Base-by-base conservation (phyloP, 2,797 vertebrate genomes). In the Melanogrammus aeglefinus region DNA sequence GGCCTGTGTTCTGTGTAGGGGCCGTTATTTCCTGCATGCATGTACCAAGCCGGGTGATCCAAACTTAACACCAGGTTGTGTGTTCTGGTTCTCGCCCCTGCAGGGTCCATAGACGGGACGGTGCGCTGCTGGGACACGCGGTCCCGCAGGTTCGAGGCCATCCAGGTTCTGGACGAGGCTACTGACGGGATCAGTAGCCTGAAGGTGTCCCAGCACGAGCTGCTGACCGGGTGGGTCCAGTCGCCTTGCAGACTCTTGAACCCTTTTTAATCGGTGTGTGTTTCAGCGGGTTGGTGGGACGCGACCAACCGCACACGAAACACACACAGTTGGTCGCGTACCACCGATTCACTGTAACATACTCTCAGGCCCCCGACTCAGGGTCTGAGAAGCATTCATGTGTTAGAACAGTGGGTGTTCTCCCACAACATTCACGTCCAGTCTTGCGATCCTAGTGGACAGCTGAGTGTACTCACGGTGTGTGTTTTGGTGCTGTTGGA, bases 111-210 rank as follows among this genome's bases (percentile, higher is more conserved):
- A 0, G 97, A 99, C 73, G 96, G 96, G 63, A 94, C 95, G 0
- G 88, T 98, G n/a, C 93, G 97, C 0, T 98, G 97, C 89, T 99
- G 97, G 97, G 97, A 98, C 86, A 95, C 95, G 27, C 94, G 96
- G 24, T 97, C 97, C 1, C 94, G 96, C 63, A 93, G 86, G 83
- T 93, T 92, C 0, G 95, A 97, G 76, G 94, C 97, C 0, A 91
- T 98, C 69, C 97, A 98, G 90, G 88, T 94, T 6, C 82, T 99
- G 70, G 95, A 97, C 0, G 97, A 98, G 78, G 95, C 97, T 72
- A 93, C 88, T 14, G 97, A 99, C 5, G 87, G 97, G 0, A n/a
- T 99, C 80, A 97, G 97, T 92, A 97, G 96, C n/a, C 76, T 99
- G 78, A 97, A 96, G 74, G 94, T 98, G 85, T 94, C 90, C 0